Evolutionary conservation across 2,797 vertebrate species (phyloP).

Genomic region (Fundulus diaphanus): DNA sequence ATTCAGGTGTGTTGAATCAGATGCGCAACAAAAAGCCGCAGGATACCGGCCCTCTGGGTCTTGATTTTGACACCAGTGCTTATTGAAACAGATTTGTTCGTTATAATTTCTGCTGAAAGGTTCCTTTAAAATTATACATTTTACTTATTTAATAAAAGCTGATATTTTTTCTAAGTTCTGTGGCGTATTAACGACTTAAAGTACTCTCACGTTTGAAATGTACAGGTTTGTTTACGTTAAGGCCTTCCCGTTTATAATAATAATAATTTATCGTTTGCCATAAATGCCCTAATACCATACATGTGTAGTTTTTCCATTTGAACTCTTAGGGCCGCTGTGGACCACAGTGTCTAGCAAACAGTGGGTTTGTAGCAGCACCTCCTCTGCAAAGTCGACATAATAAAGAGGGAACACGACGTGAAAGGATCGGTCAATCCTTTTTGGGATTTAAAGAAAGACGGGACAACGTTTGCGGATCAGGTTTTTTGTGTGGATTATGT

Average conservation of each 20-base stretch:
- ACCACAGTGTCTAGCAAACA: constrained; percentile 8
- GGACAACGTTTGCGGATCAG: background rate
- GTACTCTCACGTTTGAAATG: background rate
- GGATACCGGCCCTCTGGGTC: too few species aligned
- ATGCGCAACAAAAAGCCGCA: too few species aligned
- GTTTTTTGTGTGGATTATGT: background rate
- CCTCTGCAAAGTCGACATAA: background rate
- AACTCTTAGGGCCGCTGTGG: constrained; percentile 69
- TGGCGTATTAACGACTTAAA: too few species aligned
- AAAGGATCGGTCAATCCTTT: background rate
- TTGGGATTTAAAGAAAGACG: background rate
- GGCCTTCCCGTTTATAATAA: background rate
- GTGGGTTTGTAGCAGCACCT: background rate
- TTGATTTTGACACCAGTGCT: too few species aligned
- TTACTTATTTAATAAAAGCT: too few species aligned
- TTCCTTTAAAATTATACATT: too few species aligned
- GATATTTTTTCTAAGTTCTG: too few species aligned
- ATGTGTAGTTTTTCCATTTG: constrained; percentile 31
- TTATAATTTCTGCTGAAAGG: too few species aligned
- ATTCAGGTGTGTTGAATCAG: too few species aligned
- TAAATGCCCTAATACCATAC: too few species aligned
- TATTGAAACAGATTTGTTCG: too few species aligned
- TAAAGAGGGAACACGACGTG: background rate
- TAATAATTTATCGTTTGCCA: too few species aligned
- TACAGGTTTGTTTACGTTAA: fast-evolving